Evolutionary conservation across 64 coral and sea anemone species (phyloP), one percentile per base, ranked within the genome.

Genomic region (Montipora efflorescens): DNA sequence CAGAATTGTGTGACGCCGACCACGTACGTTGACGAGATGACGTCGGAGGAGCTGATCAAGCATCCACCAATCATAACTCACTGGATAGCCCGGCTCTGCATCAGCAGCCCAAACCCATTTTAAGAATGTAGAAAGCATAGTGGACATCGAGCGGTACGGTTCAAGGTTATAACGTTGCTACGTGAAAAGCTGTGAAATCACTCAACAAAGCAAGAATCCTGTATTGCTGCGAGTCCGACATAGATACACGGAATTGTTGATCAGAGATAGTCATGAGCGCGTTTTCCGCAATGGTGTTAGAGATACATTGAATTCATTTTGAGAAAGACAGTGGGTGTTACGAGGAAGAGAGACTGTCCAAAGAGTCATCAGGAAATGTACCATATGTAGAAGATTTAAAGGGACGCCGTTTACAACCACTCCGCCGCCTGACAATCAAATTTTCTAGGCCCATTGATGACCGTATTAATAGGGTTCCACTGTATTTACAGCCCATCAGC

Each of bases 171-270:
- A 12, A 59, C 6, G 57, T 59, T 59, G 12, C 1, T 59, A 12
- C 57, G 57, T 59, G n/a, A 1, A 8, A 12, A 59, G 1, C 57
- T 1, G 57, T 12, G 25, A 22, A 19, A 22, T 81, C 7, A 28
- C 74, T 20, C 28, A 50, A 45, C 12, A 61, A 73, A 71, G 78
- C 64, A 90, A 90, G 78, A 90, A 90, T 70, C 77, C 78, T 1
- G 70, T 81, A 7, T 75, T 75, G 72, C 72, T 75, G 25, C 72
- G 28, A 28, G 20, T 20, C n/a, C 72, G 28, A 18, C 72, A 75
- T 57, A 4, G 72, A 75, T 75, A 75, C 18, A 75, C 19, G 25
- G 72, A 75, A 75, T 8, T 75, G 20, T 36, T 75, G 23, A 75
- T 75, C 28, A 75, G n/a, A 28, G 21, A 75, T 14, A 67, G 3